Evolutionary conservation across 2,113 vertebrate genomes (phyloP).

Genomic region (Loxodonta africana): DNA sequence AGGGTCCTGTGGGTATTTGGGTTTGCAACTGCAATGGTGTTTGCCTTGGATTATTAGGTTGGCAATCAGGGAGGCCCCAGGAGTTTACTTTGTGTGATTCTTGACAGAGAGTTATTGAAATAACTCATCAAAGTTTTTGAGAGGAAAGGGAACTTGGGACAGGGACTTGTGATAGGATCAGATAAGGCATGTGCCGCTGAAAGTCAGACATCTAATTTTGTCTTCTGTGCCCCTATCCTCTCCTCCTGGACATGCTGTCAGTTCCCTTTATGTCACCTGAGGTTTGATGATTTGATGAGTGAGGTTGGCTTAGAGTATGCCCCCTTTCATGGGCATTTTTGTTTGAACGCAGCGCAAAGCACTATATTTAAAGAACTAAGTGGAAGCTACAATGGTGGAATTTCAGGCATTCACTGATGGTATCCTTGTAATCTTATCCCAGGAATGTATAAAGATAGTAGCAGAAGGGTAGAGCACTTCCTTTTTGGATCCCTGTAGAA

Average conservation of each 20-base stretch:
- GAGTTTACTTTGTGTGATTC: background rate
- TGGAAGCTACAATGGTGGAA: background rate
- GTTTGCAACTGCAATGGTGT: background rate
- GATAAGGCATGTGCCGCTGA: background rate
- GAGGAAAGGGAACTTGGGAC: background rate
- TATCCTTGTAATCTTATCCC: background rate
- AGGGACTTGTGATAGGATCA: background rate
- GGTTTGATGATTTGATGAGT: background rate
- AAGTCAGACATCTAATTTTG: background rate
- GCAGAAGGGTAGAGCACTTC: background rate
- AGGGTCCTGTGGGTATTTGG: background rate
- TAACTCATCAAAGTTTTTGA: background rate
- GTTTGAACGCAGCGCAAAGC: background rate
- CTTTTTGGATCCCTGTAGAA: background rate
- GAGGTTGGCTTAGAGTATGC: background rate
- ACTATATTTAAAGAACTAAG: background rate
- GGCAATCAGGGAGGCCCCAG: background rate
- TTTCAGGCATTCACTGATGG: background rate
- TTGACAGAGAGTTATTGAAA: background rate
- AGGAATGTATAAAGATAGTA: background rate
- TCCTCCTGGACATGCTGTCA: background rate
- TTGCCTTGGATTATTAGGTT: background rate
- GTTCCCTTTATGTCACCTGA: background rate
- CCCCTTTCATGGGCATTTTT: background rate
- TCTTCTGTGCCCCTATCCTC: background rate